phyloP scores from a whole-genome alignment of 2,888 invertebrate species.

The Coleophora deauratella region DNA sequence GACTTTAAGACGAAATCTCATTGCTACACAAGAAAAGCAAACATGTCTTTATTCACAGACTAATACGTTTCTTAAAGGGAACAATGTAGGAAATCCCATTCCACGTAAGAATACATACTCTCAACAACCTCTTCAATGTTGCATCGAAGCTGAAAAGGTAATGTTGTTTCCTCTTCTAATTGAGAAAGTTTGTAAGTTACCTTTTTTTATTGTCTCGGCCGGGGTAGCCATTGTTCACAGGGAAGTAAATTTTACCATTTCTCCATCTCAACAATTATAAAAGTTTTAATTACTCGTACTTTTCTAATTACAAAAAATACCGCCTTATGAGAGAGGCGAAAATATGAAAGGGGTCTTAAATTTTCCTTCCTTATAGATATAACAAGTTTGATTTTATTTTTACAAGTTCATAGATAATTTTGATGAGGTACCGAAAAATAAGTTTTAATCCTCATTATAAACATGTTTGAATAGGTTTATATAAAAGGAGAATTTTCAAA shows the following conservation, averaged over 20 bases:
- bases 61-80: too few relatives aligned
- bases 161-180: slow-evolving; percentile 50
- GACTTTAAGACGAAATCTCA: too few relatives aligned
- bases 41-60: too few relatives aligned
- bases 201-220: slow-evolving; percentile 62
- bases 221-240: slow-evolving; percentile 59
- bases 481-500: too few relatives aligned
- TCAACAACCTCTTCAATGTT: slow-evolving; percentile 25
- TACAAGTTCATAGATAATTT: neutral
- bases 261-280: slow-evolving; percentile 67
- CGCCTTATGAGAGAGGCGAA: slow-evolving; percentile 50
- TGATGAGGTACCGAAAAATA: too few relatives aligned
- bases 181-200: slow-evolving; percentile 61
- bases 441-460: too few relatives aligned
- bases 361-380: neutral
- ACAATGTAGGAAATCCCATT: too few relatives aligned
- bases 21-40: too few relatives aligned
- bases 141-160: slow-evolving; percentile 40
- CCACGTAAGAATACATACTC: too few relatives aligned
- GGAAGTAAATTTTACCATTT: slow-evolving; percentile 58
- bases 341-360: slow-evolving; percentile 36
- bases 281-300: slow-evolving; percentile 72
- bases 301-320: slow-evolving; percentile 70
- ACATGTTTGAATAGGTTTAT: too few relatives aligned
- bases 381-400: neutral